Evolutionary conservation across 2,113 vertebrate species (phyloP), one percentile per base, ranked within the genome.

Genomic region (Etia nguti): DNA sequence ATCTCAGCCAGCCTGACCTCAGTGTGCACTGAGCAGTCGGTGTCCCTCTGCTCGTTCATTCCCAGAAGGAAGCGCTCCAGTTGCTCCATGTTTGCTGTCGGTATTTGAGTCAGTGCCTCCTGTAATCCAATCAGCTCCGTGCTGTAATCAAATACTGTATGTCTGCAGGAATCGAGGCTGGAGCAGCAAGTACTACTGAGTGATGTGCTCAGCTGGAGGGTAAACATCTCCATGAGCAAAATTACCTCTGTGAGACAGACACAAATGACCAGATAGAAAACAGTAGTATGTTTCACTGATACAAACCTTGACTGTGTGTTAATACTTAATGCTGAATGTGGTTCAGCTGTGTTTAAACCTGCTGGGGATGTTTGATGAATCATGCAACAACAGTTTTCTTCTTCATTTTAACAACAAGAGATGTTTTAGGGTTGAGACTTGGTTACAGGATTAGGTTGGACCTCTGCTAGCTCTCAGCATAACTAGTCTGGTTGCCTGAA

Each of bases 161-260:
- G 83, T 86, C 90, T 93, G 93, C 89, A 89, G 83, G 85, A 93
- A 86, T 60, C 46, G 5, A 79, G 83, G 34, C 54, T 62, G 81
- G 36, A 88, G 86, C 79, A 31, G 43, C 48, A 12, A 38, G 38
- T 46, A 82, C 26, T 13, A 16, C 87, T 93, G 95, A 95, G 92
- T 94, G 94, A 95, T 92, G 92, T 93, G 93, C 86, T 92, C 94
- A 95, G 93, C 91, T 94, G 95, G 80, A 93, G 18, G 22, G 80
- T 10, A 46, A 73, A 79, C 62, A 68, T 91, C 80, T 89, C 85
- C 85, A 89, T 16, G 41, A 82, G 89, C 81, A 54, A 82, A 88
- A 86, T 83, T 81, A 82, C 79, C 73, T 77, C 73, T 80, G 18
- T 36, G 4, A 70, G 60, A 34, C 10, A 77, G 77, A 68, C 54